Evolutionary conservation across 2,113 vertebrate species (phyloP), one percentile per base, ranked within the genome.

Genomic region (Danionella cerebrum): DNA sequence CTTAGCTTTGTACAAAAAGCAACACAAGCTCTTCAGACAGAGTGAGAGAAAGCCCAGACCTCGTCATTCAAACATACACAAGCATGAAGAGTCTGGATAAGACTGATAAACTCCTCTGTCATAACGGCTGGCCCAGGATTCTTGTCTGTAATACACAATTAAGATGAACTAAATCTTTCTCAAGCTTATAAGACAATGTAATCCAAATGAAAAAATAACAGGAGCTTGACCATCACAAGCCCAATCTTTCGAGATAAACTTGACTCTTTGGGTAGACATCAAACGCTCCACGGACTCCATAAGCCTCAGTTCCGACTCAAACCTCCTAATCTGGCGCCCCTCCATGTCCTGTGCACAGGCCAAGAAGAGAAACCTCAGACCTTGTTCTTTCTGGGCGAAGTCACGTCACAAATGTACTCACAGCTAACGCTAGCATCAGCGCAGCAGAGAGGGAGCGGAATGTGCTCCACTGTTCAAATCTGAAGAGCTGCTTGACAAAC

Each of bases 401-500:
- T 36, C 2, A 36, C 31, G 50, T 69, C 5, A 68, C 6, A 12
- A 21, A 24, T 25, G 22, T 9, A 67, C 79, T 89, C 86, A 98
- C 96, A 86, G 90, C 82, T 75, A 98, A 80, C 73, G 90, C 80
- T 51, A 73, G 59, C 64, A 85, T 55, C 74, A 96, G 86, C 18
- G 84, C 67, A 31, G 33, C 51, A 64, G 85, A 5, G 48, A 89
- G 77, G 45, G 84, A 83, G 72, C 85, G 76, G 80, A 97, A 98
- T 8, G 84, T 59, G 0, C 88, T 81, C 85, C 85, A 89, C 31
- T 94, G 88, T 67, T 94, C 94, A 71, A 91, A 94, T 65, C 79
- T 90, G 82, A 93, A 93, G 73, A 92, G 80, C 72, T 95, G 75
- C 77, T 97, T 98, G 52, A 88, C 62, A 76, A 98, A 96, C 80